These are phyloP conservation scores for Blastobasis adustella DNA, from an alignment of 2,888 invertebrate species.

Conservation along the genomic window DNA sequence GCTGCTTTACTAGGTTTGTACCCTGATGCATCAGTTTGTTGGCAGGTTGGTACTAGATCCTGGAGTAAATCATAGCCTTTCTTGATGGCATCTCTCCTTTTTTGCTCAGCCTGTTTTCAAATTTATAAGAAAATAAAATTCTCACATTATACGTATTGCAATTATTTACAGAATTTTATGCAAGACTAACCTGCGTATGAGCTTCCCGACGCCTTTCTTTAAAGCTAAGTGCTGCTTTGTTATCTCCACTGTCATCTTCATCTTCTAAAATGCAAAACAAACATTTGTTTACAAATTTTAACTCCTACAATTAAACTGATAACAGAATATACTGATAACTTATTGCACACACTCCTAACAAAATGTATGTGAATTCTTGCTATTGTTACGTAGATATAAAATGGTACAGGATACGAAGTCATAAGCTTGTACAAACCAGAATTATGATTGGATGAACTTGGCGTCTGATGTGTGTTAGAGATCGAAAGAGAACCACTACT, in stretches of 20 bases:
- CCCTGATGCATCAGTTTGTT: constrained; percentile 92
- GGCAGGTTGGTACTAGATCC: constrained; percentile 94
- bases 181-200: constrained; percentile 80
- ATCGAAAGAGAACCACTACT: constrained; percentile 82
- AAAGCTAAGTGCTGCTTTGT: constrained; percentile 83
- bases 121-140: background rate
- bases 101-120: constrained; percentile 89
- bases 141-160: background rate
- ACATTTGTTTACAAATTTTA: constrained; percentile 76
- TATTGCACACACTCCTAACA: too few relatives aligned
- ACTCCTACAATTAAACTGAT: too few relatives aligned
- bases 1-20: constrained; percentile 98
- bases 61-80: constrained; percentile 97
- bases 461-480: constrained; percentile 81
- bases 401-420: too few relatives aligned
- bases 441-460: constrained; percentile 87
- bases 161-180: background rate
- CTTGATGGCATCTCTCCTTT: constrained; percentile 96
- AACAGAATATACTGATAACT: too few relatives aligned
- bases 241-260: constrained; percentile 78
- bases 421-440: constrained; percentile 70
- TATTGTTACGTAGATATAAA: too few relatives aligned
- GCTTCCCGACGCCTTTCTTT: constrained; percentile 96
- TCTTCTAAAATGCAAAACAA: constrained; percentile 78
- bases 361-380: too few relatives aligned